Evolutionary conservation across 2,888 invertebrate species (phyloP), one percentile per base, ranked within the genome.

Genomic region (Zaprionus bogoriensis): DNA sequence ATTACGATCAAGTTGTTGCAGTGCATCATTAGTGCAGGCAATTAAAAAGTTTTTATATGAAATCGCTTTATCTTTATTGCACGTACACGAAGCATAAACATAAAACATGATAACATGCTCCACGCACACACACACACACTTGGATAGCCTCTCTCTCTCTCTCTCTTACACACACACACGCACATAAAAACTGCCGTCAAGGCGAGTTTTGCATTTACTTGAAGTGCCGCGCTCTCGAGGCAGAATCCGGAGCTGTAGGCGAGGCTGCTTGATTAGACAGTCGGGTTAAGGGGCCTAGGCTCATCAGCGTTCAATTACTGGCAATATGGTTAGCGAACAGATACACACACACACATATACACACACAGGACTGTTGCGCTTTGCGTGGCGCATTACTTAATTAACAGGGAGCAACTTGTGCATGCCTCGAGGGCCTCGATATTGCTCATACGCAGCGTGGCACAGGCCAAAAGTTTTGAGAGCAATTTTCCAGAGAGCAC

Each of bases 11-110:
- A 77, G 86, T 86, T 83, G 71, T 79, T 86, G 83, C 82, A 87
- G 77, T 83, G 87, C 83, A 87, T 83, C 87, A 83, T 87, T 83
- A 83, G 87, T 84, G 85, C 87, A 77, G 82, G 85, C 83, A 83
- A 83, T 83, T 83, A 87, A 85, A 83, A 83, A 83, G 79, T 83
- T 84, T 81, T 84, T 84, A 73, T 82, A 72, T 44, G 69, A 67
- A 84, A 82, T 72, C 82, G 75, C 73, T 83, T 83, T 83, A 83
- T 83, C 82, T 83, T 83, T 83, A 83, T 84, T 82, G 73, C 82
- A 68, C 74, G 76, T 74, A 81, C 76, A 78, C 63, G 78, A 66
- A 65, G 69, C 63, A 82, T 75, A 79, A 82, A 73, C 82, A 83
- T 83, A 75, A 84, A 82, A 77, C 65, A 81, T 76, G 74, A 84